Base-by-base conservation (phyloP, 2,797 vertebrate species). In the Antennarius maculatus region DNA sequence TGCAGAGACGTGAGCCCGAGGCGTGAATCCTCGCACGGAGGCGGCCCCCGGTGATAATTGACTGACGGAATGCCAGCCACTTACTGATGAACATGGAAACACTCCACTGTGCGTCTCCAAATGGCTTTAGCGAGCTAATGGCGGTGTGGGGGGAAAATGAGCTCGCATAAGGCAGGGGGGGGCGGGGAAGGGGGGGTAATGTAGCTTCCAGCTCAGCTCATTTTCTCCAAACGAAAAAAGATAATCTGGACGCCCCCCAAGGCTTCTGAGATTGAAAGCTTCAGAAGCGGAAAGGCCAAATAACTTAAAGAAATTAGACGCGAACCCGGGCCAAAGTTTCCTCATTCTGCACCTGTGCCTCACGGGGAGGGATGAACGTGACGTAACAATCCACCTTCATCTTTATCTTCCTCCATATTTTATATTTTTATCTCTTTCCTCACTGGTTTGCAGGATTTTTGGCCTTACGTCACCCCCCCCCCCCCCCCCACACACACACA, bases 211-310 rank as follows among this genome's bases (percentile, higher is more conserved):
- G 79, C 83, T 80, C 77, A 61, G 84, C 82, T 91, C 85, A 89
- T 90, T 92, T 90, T 85, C 84, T 89, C 84, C 71, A 79, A 88
- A 89, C 80, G 69, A 86, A 89, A 23, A 89, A 86, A 88, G 84
- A 88, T 91, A 77, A 91, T 89, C 85, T 83, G 83, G 83, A 90
- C 86, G 88, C 31, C 90, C 89, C 87, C 1, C 12, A 86, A 85
- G 88, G 85, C 82, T 55, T 68, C 49, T 0, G 50, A 87, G 88
- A 91, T 86, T 88, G 88, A 91, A 90, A 85, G 78, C 84, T 57
- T 80, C 54, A 18, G 71, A 57, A 73, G 82, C 73, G 3, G 82
- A 86, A 88, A 85, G 79, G 69, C 83, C 82, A 89, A 89, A 86
- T 88, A 86, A 85, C 80, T 79, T 85, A 82, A 62, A 88, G 83